These are phyloP conservation scores for Boleophthalmus pectinirostris DNA, from an alignment of 2,113 vertebrate genomes.

Conservation along the genomic window DNA sequence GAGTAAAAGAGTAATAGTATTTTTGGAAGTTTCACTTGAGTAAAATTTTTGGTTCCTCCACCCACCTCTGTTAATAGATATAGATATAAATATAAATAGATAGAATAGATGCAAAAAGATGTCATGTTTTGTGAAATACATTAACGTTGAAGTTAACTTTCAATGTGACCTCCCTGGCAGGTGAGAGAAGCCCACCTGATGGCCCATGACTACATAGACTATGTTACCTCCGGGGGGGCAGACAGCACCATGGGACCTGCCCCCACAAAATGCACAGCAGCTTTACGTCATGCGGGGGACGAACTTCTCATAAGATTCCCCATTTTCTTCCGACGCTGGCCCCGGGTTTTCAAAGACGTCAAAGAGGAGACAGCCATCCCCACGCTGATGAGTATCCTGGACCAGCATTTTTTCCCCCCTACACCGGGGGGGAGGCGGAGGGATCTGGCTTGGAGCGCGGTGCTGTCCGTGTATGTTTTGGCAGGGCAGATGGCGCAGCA, in stretches of 20 bases:
- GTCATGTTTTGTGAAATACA: neutral
- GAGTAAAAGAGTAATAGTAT: no score
- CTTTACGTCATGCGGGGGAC: conserved; percentile 72
- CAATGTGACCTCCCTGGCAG: neutral
- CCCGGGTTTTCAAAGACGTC: conserved; percentile 76
- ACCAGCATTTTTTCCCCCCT: conserved; percentile 71
- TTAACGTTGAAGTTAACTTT: neutral
- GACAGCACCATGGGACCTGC: conserved; percentile 38
- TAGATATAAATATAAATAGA: no score
- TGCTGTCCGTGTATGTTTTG: conserved; percentile 78
- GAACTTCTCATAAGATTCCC: conserved; percentile 75
- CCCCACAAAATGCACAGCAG: conserved; percentile 58
- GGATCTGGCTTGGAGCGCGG: conserved; percentile 74
- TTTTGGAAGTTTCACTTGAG: no score
- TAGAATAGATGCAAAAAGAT: no score
- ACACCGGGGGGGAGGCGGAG: conserved; percentile 42
- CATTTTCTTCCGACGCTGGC: conserved; percentile 81
- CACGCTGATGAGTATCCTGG: conserved; percentile 69
- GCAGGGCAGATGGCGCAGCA: conserved; percentile 79
- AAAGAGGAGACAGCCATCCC: conserved; percentile 66
- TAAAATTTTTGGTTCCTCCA: no score
- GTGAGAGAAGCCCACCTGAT: conserved; percentile 71
- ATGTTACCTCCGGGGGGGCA: conserved; percentile 64
- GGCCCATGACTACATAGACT: conserved; percentile 74
- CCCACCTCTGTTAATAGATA: no score